A percentile compares a stretch with the other conserved stretches of the same genome.
phyloP scores from a whole-genome alignment of 1,140 invertebrate genomes.

The Drosophila punjabiensis region DNA sequence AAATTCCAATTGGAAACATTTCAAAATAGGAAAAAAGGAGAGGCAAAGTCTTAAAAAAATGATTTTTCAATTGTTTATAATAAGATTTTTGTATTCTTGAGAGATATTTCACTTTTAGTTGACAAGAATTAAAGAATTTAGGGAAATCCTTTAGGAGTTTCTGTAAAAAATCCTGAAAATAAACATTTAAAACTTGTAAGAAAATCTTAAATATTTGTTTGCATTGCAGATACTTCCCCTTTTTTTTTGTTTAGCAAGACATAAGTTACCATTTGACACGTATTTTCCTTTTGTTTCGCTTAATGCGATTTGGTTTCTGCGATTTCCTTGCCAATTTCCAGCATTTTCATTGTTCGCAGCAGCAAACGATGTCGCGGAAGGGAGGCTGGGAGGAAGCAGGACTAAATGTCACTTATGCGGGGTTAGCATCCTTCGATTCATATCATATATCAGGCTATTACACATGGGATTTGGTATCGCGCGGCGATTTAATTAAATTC shows the following conservation, averaged over 20 bases:
- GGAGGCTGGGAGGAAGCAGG: background rate
- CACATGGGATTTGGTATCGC: slow-evolving; percentile 25
- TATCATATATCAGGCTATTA: slow-evolving; percentile 40
- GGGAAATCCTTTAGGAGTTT: too few species aligned
- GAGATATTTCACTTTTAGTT: too few species aligned
- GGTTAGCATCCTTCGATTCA: slow-evolving; percentile 35
- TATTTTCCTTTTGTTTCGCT: slow-evolving; percentile 12
- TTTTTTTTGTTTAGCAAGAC: background rate
- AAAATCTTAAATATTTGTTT: background rate
- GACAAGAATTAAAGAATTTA: background rate
- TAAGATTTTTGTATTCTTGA: background rate
- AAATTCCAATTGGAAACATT: slow-evolving; percentile 60
- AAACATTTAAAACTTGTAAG: background rate
- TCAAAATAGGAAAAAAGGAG: background rate
- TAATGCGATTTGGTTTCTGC: slow-evolving; percentile 21
- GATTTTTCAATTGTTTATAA: too few species aligned
- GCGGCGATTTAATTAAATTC: slow-evolving; percentile 74
- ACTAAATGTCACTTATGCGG: slow-evolving; percentile 23
- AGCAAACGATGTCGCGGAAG: background rate
- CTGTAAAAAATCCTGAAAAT: too few species aligned
- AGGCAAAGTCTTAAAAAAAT: background rate
- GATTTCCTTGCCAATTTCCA: slow-evolving; percentile 17
- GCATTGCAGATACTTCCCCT: background rate
- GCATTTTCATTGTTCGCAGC: slow-evolving; percentile 7
- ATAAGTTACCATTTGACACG: slow-evolving; percentile 27